phyloP scores from a whole-genome alignment of 2,888 invertebrate species.

The Drosophila mercatorum region DNA sequence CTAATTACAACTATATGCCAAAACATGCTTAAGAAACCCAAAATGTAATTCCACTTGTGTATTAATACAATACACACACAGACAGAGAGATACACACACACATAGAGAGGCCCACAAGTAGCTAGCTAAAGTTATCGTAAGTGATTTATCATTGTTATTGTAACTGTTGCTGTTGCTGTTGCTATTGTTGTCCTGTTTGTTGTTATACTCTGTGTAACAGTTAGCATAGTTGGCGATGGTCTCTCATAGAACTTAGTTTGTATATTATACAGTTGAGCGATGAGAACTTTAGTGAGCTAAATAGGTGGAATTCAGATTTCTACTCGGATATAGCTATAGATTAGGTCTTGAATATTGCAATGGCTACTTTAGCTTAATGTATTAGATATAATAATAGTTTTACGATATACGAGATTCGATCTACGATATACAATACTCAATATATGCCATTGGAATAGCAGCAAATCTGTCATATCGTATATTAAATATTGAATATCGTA shows the following conservation, averaged over 20 bases:
- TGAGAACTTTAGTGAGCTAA: background rate
- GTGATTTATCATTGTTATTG: constrained; percentile 70
- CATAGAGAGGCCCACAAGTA: constrained; percentile 21
- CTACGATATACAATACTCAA: too few species aligned
- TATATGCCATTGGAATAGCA: background rate
- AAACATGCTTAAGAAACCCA: constrained; percentile 55
- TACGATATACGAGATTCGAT: too few species aligned
- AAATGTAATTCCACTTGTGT: constrained; percentile 74
- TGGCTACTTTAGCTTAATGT: too few species aligned
- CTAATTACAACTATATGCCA: constrained; percentile 60
- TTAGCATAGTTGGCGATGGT: constrained; percentile 1
- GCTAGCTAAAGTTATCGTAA: constrained; percentile 57
- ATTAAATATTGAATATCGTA: too few species aligned
- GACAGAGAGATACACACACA: constrained; percentile 14
- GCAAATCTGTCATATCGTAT: background rate
- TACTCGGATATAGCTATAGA: background rate
- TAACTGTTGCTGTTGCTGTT: constrained; percentile 22
- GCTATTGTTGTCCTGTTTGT: constrained; percentile 18
- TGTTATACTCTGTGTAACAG: constrained; percentile 30
- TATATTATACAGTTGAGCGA: background rate
- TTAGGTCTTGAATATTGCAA: background rate
- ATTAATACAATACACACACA: constrained; percentile 60
- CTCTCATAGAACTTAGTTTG: background rate
- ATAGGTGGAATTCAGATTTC: too few species aligned
- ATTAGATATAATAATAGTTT: too few species aligned